These are phyloP conservation scores for Podiceps cristatus DNA, from an alignment of 2,113 vertebrate genomes.

Conservation along the genomic window DNA sequence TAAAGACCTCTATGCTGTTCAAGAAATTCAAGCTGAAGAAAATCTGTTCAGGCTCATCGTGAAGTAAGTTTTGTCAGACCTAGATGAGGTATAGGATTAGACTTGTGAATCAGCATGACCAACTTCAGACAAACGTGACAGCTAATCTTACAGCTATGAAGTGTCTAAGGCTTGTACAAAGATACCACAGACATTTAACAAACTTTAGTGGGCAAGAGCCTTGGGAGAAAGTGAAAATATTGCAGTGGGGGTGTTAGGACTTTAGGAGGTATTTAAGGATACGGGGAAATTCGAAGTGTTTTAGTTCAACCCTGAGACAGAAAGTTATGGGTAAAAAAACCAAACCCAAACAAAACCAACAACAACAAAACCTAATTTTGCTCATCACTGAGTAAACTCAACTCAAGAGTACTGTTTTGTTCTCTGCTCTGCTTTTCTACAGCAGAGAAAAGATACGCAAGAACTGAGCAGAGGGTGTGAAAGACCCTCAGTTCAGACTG, in stretches of 20 bases:
- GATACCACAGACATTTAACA: background rate
- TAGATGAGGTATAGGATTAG: background rate
- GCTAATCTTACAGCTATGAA: background rate
- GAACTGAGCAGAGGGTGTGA: background rate
- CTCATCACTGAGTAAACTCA: background rate
- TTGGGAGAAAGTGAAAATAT: background rate
- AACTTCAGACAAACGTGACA: background rate
- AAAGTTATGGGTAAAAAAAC: background rate
- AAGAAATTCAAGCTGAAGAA: slow-evolving; percentile 96
- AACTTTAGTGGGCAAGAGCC: background rate
- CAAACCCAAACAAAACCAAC: too few species aligned
- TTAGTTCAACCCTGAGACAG: background rate
- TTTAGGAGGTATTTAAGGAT: background rate
- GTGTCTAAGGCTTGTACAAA: background rate
- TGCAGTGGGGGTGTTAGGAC: background rate
- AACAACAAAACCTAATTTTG: background rate
- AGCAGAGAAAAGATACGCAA: background rate
- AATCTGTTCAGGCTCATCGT: slow-evolving; percentile 87
- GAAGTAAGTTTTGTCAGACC: slow-evolving; percentile 76
- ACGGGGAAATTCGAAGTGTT: background rate
- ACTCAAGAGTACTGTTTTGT: background rate
- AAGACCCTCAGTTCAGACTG: background rate
- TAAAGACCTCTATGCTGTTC: slow-evolving; percentile 95
- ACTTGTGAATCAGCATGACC: too few species aligned
- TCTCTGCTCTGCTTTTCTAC: background rate